Base-by-base conservation (phyloP, 2,888 invertebrate species). In the Temnothorax rugatulus region DNA sequence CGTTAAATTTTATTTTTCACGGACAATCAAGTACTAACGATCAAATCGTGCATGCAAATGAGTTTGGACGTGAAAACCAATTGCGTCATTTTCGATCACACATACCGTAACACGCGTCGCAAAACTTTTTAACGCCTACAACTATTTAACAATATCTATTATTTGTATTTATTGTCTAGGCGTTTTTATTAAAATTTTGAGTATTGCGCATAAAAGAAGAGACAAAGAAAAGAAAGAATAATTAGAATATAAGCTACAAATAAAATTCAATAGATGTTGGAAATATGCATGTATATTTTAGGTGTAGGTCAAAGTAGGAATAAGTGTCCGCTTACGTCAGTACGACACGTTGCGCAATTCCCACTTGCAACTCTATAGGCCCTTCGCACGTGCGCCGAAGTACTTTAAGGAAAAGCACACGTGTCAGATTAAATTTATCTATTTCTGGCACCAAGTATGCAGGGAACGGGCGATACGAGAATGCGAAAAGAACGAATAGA, bases 361-460 rank as follows among this genome's bases (percentile, higher is more conserved):
- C 34, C 71, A 18, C 59, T 81, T 25, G 44, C 47, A 68, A 71
- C 38, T 61, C 34, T 71, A 47, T 75, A 54, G 52, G 57, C 47
- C 71, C 71, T 59, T 44, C 47, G 59, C 71, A 81, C 59, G 79
- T 81, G 69, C 59, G 34, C 34, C 18, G 4, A 34, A 69, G 69
- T 79, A 59, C 59, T 61, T 59, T 61, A 81, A 81, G 47, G 71
- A 61, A 69, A 47, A 71, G 71, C 44, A 34, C 69, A 79, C 69
- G 47, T 59, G 79, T 47, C 79, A 50, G 38, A 71, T 81, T 81
- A 81, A 79, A 81, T 81, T 81, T 81, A 71, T 50, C 59, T 81
- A 71, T 81, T 71, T 59, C 47, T 25, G 47, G 50, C 38, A 50
- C 38, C 21, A 25, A 59, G 44, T 44, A 59, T 25, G 57, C 34